Conservation (phyloP, 2,797 vertebrate genomes). For the Anguilla anguilla region DNA sequence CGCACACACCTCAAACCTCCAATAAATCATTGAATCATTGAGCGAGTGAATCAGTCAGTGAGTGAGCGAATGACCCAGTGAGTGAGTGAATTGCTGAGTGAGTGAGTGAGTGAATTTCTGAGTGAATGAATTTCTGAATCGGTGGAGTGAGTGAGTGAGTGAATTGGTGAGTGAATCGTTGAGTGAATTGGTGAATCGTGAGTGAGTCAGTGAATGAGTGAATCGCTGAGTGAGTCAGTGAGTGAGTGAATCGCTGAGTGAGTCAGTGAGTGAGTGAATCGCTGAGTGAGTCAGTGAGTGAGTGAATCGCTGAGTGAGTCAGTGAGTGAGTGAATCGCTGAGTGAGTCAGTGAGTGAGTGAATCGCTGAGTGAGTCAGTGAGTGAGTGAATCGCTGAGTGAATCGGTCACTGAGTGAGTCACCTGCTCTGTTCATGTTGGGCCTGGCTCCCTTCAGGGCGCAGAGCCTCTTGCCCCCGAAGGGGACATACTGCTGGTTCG, state of each 20-base stretch:
- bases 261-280: neutral
- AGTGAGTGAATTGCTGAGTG: neutral
- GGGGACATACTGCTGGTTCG: constrained; percentile 91
- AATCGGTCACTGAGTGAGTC: constrained; percentile 37
- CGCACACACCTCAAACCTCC: neutral
- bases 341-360: neutral
- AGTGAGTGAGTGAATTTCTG: neutral
- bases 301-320: neutral
- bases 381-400: neutral
- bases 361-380: neutral
- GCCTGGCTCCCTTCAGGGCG: constrained; percentile 90
- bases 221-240: neutral
- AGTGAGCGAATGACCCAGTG: neutral
- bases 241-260: neutral
- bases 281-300: neutral
- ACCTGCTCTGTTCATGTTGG: constrained; percentile 91
- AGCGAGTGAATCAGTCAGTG: neutral
- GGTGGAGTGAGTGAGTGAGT: neutral
- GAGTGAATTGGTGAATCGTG: neutral
- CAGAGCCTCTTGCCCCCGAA: constrained; percentile 95
- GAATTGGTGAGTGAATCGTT: neutral
- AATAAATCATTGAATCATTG: neutral
- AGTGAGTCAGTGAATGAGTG: neutral
- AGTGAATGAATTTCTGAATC: neutral
- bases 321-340: neutral